A percentile compares a stretch with the other conserved stretches of the same genome.
Evolutionary conservation across 2,113 vertebrate genomes (phyloP).

Genomic region (Typhlomys cinereus): DNA sequence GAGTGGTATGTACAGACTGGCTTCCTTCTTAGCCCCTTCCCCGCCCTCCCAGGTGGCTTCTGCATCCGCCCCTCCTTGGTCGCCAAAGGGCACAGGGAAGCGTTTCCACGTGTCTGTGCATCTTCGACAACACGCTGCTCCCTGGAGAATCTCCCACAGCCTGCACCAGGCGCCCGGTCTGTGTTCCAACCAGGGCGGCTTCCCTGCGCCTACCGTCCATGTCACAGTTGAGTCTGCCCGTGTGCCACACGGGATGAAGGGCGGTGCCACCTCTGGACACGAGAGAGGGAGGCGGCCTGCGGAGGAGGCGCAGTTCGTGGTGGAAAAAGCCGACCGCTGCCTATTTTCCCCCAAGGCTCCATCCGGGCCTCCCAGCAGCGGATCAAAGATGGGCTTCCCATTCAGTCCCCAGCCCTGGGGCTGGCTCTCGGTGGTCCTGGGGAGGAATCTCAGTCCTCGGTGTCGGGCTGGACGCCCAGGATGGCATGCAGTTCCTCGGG

Average conservation of each 20-base stretch:
- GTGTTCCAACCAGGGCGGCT: not conserved
- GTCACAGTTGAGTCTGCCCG: not conserved
- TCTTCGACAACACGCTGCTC: slow-evolving; percentile 18
- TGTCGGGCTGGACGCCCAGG: slow-evolving; percentile 92
- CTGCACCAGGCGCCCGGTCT: too few species aligned
- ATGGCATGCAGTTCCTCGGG: slow-evolving; percentile 92
- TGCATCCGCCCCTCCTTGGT: slow-evolving; percentile 65
- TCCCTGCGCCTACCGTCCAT: not conserved
- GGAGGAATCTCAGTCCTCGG: slow-evolving; percentile 89
- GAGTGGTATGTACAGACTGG: slow-evolving; percentile 77
- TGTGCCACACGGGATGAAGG: not conserved
- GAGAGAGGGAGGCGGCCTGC: slow-evolving; percentile 37
- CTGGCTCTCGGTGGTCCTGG: not conserved
- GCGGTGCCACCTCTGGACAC: not conserved
- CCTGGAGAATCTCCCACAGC: not conserved
- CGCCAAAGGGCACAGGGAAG: slow-evolving; percentile 41
- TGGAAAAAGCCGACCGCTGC: slow-evolving; percentile 77
- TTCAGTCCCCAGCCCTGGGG: not conserved
- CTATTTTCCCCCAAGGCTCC: slow-evolving; percentile 7
- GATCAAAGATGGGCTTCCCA: slow-evolving; percentile 39
- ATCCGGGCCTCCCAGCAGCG: not conserved
- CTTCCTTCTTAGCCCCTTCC: slow-evolving; percentile 65
- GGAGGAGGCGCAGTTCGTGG: not conserved
- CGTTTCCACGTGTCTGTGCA: not conserved
- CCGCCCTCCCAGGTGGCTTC: not conserved